phyloP scores from a whole-genome alignment of 2,888 invertebrate genomes.

The Altica lythri region DNA sequence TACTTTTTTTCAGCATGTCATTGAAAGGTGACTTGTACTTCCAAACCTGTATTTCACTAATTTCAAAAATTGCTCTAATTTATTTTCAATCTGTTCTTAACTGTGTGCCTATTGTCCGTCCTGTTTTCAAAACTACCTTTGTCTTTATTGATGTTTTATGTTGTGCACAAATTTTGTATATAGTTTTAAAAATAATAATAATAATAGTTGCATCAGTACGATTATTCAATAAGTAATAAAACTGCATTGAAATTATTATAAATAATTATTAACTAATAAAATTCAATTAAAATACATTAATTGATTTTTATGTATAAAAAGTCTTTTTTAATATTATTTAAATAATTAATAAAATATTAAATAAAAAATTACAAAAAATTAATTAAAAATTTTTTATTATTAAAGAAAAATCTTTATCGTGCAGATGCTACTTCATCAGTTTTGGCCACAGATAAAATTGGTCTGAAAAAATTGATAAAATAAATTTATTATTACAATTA shows the following conservation, averaged over 20 bases:
- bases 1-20: constrained; percentile 40
- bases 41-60: constrained; percentile 44
- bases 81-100: constrained; percentile 32
- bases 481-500: constrained; percentile 14
- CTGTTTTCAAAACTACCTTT: constrained; percentile 20
- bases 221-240: too few species aligned
- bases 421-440: constrained; percentile 4
- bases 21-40: constrained; percentile 46
- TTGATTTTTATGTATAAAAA: too few species aligned
- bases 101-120: constrained; percentile 28
- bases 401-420: not conserved
- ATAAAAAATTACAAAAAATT: not conserved
- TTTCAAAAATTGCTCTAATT: constrained; percentile 22
- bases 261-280: too few species aligned
- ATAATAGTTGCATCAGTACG: constrained; percentile 8
- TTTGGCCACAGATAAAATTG: constrained; percentile 29
- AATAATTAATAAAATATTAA: not conserved
- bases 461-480: constrained; percentile 17
- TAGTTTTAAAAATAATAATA: too few species aligned
- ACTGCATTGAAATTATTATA: too few species aligned
- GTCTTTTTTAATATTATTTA: too few species aligned
- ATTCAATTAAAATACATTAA: too few species aligned
- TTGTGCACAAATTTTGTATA: constrained; percentile 24
- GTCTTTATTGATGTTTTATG: constrained; percentile 32
- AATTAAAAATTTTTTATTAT: too few species aligned